Conservation (phyloP, 2,888 invertebrate species). For the Coenonympha glycerion region DNA sequence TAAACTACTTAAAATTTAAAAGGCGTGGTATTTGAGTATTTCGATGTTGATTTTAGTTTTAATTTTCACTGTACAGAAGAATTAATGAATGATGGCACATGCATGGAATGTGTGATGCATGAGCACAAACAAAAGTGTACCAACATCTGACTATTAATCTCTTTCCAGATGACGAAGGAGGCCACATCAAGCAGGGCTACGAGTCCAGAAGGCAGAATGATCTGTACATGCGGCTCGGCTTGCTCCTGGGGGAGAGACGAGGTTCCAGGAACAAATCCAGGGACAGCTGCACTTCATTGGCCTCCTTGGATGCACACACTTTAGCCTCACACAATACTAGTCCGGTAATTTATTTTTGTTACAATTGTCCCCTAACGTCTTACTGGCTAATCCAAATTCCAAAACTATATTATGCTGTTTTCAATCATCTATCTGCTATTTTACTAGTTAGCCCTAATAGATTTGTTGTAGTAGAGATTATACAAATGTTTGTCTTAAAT, state of each 20-base stretch:
- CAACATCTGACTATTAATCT: conserved; percentile 8
- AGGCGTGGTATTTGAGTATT: too few relatives aligned
- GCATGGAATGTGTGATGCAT: conserved; percentile 26
- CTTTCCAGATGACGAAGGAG: conserved; percentile 82
- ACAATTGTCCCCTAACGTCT: not conserved
- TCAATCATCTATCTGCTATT: too few relatives aligned
- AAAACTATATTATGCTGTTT: too few relatives aligned
- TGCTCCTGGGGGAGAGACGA: conserved; percentile 84
- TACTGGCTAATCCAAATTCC: too few relatives aligned
- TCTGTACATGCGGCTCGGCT: conserved; percentile 87
- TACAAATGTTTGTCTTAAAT: too few relatives aligned
- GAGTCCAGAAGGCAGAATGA: conserved; percentile 79
- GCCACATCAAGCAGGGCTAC: conserved; percentile 78
- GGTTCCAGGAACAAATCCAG: conserved; percentile 65
- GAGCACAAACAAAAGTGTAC: not conserved
- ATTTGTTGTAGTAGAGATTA: too few relatives aligned
- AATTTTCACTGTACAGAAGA: too few relatives aligned
- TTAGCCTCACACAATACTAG: conserved; percentile 88
- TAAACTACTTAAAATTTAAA: too few relatives aligned
- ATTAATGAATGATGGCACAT: too few relatives aligned
- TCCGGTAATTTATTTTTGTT: conserved; percentile 65
- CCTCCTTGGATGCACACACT: conserved; percentile 79
- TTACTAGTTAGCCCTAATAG: too few relatives aligned
- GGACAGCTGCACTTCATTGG: conserved; percentile 72
- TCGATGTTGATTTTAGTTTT: too few relatives aligned